A percentile compares a stretch with the other conserved stretches of the same genome.
phyloP scores from a whole-genome alignment of 2,113 vertebrate species.

The Erpornis zantholeuca region DNA sequence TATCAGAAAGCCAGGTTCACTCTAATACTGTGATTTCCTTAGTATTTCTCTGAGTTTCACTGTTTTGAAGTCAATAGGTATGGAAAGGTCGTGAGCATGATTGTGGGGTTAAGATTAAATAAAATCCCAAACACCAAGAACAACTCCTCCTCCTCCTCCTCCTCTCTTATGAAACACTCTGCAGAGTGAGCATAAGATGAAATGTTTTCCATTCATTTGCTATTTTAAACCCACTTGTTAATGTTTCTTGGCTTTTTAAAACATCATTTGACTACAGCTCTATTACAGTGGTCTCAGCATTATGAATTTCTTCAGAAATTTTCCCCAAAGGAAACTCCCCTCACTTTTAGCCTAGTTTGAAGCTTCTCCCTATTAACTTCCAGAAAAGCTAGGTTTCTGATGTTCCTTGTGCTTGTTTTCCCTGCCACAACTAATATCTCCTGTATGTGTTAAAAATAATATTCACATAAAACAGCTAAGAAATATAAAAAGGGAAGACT shows the following conservation, averaged over 20 bases:
- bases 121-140: background rate
- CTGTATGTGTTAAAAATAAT: background rate
- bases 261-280: constrained; percentile 1
- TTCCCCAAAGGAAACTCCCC: background rate
- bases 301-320: constrained; percentile 9
- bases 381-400: background rate
- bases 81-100: fast-evolving
- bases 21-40: background rate
- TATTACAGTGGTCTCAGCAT: constrained; percentile 1
- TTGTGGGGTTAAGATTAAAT: constrained; percentile 2
- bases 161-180: constrained; percentile 36
- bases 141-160: background rate
- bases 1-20: background rate
- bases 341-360: constrained; percentile 25
- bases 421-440: background rate
- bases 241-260: constrained; percentile 34
- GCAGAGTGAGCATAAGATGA: background rate
- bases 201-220: constrained; percentile 29
- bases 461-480: background rate
- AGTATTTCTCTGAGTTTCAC: background rate
- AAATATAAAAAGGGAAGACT: background rate
- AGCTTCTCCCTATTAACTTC: background rate
- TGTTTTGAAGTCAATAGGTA: background rate
- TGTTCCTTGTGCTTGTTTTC: background rate
- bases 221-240: constrained; percentile 43